Conservation (phyloP, 2,113 vertebrate genomes). For the Varanus salvator region DNA sequence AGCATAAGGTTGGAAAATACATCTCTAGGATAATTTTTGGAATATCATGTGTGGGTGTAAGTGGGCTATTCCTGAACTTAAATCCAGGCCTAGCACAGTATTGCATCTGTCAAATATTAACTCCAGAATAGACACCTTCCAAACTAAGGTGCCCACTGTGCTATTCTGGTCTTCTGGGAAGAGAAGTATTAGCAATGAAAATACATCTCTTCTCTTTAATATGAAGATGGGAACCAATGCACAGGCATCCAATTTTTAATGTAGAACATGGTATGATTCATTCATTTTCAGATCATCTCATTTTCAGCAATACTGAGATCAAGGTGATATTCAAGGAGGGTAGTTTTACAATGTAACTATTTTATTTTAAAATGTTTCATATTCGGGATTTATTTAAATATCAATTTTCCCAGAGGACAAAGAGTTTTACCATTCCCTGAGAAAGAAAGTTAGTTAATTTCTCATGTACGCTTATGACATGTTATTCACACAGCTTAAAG, state of each 20-base stretch:
- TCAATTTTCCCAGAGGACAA: conserved; percentile 47
- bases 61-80: not conserved
- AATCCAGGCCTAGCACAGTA: too few species aligned
- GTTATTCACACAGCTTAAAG: not conserved
- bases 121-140: not conserved
- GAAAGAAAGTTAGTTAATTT: not conserved
- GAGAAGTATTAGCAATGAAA: conserved; percentile 30
- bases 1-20: too few species aligned
- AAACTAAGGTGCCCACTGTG: not conserved
- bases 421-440: not conserved
- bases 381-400: conserved; percentile 44
- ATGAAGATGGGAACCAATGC: conserved; percentile 31
- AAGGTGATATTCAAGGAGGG: conserved; percentile 62
- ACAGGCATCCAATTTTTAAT: conserved; percentile 59
- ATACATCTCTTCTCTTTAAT: conserved; percentile 36
- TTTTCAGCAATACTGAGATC: conserved; percentile 45
- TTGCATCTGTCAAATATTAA: not conserved
- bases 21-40: not conserved
- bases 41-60: not conserved
- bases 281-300: conserved; percentile 48
- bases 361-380: conserved; percentile 50
- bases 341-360: conserved; percentile 51
- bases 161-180: conserved; percentile 15
- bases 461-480: not conserved
- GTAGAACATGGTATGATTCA: conserved; percentile 53